Conservation (phyloP, 2,797 vertebrate species). For the Pangasius djambal region DNA sequence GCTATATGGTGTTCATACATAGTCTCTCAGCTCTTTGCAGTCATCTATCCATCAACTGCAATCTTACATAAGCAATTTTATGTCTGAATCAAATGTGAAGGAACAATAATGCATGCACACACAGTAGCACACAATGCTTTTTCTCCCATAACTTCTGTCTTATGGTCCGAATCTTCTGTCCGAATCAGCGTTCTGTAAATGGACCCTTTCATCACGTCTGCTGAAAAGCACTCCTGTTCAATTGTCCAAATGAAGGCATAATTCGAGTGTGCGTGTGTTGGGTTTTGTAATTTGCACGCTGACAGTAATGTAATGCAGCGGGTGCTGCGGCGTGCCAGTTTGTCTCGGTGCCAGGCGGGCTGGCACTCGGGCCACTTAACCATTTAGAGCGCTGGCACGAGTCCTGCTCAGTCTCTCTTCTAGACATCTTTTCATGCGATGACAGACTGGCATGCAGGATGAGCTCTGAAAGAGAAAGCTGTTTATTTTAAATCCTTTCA, state of each 20-base stretch:
- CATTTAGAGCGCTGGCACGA: slow-evolving; percentile 74
- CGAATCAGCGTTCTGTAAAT: slow-evolving; percentile 15
- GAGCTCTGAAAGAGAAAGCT: slow-evolving; percentile 43
- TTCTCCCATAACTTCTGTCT: not conserved
- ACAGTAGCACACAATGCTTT: not conserved
- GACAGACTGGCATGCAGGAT: slow-evolving; percentile 45
- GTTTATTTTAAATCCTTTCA: slow-evolving; percentile 53
- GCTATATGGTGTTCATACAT: not conserved
- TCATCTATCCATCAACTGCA: not conserved
- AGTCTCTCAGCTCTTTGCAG: not conserved
- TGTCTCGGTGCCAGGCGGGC: slow-evolving; percentile 73
- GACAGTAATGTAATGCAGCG: slow-evolving; percentile 74
- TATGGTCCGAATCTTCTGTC: not conserved
- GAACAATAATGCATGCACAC: not conserved
- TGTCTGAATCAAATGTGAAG: not conserved
- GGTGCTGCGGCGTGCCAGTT: slow-evolving; percentile 67
- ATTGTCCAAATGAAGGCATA: slow-evolving; percentile 65
- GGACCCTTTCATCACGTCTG: slow-evolving; percentile 61
- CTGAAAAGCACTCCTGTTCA: slow-evolving; percentile 54
- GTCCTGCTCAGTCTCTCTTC: slow-evolving; percentile 52
- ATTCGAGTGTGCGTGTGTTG: slow-evolving; percentile 65
- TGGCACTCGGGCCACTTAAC: slow-evolving; percentile 75
- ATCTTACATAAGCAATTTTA: not conserved
- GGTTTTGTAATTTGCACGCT: slow-evolving; percentile 69
- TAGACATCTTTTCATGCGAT: slow-evolving; percentile 55